phyloP scores from a whole-genome alignment of 2,797 vertebrate genomes.

The Ctenosaura bakeri region DNA sequence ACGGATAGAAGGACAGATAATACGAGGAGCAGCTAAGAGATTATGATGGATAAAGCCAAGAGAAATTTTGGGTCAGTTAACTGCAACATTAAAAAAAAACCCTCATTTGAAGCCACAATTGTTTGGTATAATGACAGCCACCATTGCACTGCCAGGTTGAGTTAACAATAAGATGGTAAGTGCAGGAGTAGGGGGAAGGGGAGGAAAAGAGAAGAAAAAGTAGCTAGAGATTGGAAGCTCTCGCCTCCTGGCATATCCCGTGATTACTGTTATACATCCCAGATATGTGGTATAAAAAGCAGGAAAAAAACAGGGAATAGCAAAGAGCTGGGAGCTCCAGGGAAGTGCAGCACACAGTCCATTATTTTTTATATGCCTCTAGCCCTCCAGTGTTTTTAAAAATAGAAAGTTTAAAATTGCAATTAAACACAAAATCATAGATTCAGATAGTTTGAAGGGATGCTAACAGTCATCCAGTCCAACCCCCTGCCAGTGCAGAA shows the following conservation, averaged over 20 bases:
- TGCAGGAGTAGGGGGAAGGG: not conserved
- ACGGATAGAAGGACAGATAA: not conserved
- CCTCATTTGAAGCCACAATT: not conserved
- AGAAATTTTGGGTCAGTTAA: no score
- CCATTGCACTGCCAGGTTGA: not conserved
- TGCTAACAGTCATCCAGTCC: no score
- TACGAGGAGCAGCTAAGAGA: not conserved
- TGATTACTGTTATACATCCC: not conserved
- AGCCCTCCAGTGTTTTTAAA: not conserved
- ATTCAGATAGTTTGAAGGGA: no score
- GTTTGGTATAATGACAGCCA: not conserved
- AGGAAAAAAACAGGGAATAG: not conserved
- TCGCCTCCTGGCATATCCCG: not conserved
- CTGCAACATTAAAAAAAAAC: not conserved
- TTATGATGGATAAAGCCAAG: no score
- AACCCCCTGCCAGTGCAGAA: no score
- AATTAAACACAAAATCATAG: no score
- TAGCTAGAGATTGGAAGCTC: not conserved
- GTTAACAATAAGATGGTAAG: not conserved
- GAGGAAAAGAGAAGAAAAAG: not conserved
- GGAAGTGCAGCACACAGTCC: not conserved
- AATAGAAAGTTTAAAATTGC: not conserved
- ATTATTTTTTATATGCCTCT: not conserved
- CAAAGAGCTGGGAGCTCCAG: not conserved
- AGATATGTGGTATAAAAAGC: not conserved